Base-by-base conservation (phyloP, 2,888 invertebrate species). In the Carterocephalus palaemon region DNA sequence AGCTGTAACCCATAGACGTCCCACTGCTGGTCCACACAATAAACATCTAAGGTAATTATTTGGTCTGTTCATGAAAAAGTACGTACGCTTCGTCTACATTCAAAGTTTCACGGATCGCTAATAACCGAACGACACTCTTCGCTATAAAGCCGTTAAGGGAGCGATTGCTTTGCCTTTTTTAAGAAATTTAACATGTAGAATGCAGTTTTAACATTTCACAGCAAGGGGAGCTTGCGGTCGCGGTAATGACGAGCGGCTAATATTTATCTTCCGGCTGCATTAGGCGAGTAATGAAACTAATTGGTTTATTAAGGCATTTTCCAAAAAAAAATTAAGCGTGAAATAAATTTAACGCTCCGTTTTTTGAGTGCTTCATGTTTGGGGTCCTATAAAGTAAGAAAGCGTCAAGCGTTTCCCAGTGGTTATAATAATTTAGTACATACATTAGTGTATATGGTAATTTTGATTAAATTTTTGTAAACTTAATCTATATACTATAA, bases 201-300 rank as follows among this genome's bases (percentile, higher is more conserved):
- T 71, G 70, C 68, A 68, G 67, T 77, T 76, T 77, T 67, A 69
- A 67, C 68, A 74, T 77, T 75, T 77, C 66, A 71, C 60, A 59
- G 62, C 64, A 70, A 71, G 75, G 79, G 82, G 74, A 75, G 68
- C 57, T 73, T 79, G 81, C 61, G 82, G 83, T 79, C 57, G 54
- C 45, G 12, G 65, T 78, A 80, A 81, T 84, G 83, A 82, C 76
- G 79, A 75, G 69, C 81, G 80, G 66, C 68, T 84, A 85, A 85
- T 84, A 67, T 66, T 62, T 60, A 54, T 65, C 70, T 84, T 86
- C 85, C 85, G 82, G 76, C 57, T 64, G 74, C 71, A 77, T 84
- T 84, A 78, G 77, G 75, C 15, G 28, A 28, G 15, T 82, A 83
- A 84, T 83, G 80, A 78, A 71, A 70, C 66, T 75, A 84, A 85